A percentile compares a stretch with the other conserved stretches of the same genome.
Evolutionary conservation across 2,888 invertebrate genomes (phyloP).

Genomic region (Pyrochroa serraticornis): DNA sequence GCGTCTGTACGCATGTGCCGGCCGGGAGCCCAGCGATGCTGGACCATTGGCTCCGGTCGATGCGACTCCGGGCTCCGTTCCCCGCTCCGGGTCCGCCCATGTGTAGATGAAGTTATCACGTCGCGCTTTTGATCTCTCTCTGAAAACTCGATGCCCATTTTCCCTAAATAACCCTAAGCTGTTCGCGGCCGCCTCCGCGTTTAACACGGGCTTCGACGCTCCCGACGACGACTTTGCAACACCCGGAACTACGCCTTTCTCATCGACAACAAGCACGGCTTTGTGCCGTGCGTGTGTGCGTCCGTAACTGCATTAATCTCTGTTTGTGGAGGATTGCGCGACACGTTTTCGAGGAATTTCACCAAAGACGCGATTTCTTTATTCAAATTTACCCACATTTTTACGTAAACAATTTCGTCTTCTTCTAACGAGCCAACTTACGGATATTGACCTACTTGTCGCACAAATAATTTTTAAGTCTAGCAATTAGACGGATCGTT

Average conservation of each 20-base stretch:
- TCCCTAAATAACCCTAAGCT: conserved; percentile 44
- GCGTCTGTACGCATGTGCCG: conserved; percentile 45
- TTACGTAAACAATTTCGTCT: no score
- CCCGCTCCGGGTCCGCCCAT: conserved; percentile 52
- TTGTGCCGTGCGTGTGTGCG: conserved; percentile 9
- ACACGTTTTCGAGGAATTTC: not conserved
- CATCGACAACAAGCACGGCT: not conserved
- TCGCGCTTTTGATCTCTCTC: conserved; percentile 50
- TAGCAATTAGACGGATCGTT: not conserved
- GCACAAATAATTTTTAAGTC: not conserved
- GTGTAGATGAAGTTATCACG: conserved; percentile 57
- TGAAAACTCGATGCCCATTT: conserved; percentile 51
- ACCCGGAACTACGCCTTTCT: conserved; percentile 10
- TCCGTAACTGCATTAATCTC: conserved; percentile 8
- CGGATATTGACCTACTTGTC: no score
- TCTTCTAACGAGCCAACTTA: no score
- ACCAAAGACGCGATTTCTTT: no score
- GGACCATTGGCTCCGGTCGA: conserved; percentile 56
- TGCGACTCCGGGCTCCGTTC: conserved; percentile 59
- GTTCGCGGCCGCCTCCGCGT: conserved; percentile 22
- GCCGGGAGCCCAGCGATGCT: conserved; percentile 29
- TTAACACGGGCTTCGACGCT: conserved; percentile 11
- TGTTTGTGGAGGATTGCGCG: not conserved
- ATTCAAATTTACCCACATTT: no score
- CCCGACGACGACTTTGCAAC: conserved; percentile 8